A percentile compares a stretch with the other conserved stretches of the same genome.
Evolutionary conservation across 2,113 vertebrate genomes (phyloP).

Genomic region (Cebus imitator): DNA sequence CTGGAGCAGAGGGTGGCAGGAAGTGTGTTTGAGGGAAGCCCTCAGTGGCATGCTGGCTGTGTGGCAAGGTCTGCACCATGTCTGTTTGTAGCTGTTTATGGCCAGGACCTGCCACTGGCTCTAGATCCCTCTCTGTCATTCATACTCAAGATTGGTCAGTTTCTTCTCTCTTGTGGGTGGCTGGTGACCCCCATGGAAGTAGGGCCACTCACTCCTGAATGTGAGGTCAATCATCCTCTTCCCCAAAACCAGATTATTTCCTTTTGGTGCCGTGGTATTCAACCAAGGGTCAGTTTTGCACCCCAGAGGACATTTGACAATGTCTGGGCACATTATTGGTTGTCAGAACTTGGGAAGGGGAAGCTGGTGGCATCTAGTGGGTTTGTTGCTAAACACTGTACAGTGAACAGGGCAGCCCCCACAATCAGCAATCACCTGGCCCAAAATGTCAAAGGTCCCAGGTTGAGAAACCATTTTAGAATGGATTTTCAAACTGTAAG

Average conservation of each 20-base stretch:
- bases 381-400: not conserved
- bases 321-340: not conserved
- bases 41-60: not conserved
- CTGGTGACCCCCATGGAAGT: too few species aligned
- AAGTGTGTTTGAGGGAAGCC: not conserved
- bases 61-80: not conserved
- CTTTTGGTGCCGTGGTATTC: not conserved
- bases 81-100: not conserved
- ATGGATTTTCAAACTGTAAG: not conserved
- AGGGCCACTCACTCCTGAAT: not conserved
- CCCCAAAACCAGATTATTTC: not conserved
- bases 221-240: too few species aligned
- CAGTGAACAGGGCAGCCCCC: too few species aligned
- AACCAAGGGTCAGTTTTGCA: not conserved
- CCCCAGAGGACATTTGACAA: not conserved
- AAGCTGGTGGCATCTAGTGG: too few species aligned
- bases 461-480: not conserved
- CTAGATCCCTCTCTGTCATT: not conserved
- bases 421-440: fast-evolving
- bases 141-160: too few species aligned
- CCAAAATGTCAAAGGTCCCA: not conserved
- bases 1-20: not conserved
- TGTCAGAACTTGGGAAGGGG: too few species aligned
- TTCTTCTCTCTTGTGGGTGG: not conserved
- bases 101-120: not conserved